A percentile compares a stretch with the other conserved stretches of the same genome.
These are phyloP conservation scores for Ochropacha duplaris DNA, from an alignment of 2,888 invertebrate genomes.

Conservation along the genomic window DNA sequence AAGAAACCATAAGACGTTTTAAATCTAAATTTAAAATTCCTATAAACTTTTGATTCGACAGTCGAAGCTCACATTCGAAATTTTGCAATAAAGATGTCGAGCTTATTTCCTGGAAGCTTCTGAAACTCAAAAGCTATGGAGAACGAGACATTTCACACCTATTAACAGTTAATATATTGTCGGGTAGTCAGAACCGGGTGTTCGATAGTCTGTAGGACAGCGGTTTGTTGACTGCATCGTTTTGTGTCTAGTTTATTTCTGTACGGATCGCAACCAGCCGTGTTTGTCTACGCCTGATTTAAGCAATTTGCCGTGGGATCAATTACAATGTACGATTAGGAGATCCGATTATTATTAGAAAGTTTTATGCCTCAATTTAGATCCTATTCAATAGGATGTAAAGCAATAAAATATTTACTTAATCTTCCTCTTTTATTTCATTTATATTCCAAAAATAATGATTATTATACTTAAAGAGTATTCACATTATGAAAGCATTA, in stretches of 20 bases:
- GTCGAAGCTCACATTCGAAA: not conserved
- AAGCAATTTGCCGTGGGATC: constrained; percentile 42
- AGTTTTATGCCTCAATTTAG: not conserved
- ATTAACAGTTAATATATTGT: constrained; percentile 5
- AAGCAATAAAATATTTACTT: no score
- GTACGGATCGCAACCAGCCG: constrained; percentile 41
- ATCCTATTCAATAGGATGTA: no score
- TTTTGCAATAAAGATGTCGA: not conserved
- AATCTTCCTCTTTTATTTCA: no score
- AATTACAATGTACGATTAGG: constrained; percentile 1
- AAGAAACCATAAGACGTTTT: no score
- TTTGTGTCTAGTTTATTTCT: constrained; percentile 69
- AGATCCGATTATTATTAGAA: not conserved
- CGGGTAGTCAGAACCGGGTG: not conserved
- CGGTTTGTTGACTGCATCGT: constrained; percentile 34
- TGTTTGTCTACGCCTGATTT: constrained; percentile 49
- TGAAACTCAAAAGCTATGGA: not conserved
- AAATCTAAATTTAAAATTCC: not conserved
- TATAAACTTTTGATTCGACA: not conserved
- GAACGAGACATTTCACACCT: constrained; percentile 2
- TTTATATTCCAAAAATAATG: not conserved
- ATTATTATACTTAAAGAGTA: not conserved
- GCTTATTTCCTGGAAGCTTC: constrained; percentile 1
- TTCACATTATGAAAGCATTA: not conserved
- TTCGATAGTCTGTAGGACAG: constrained; percentile 18